phyloP scores from a whole-genome alignment of 1,140 invertebrate species.

The Brachionus koreanus region DNA sequence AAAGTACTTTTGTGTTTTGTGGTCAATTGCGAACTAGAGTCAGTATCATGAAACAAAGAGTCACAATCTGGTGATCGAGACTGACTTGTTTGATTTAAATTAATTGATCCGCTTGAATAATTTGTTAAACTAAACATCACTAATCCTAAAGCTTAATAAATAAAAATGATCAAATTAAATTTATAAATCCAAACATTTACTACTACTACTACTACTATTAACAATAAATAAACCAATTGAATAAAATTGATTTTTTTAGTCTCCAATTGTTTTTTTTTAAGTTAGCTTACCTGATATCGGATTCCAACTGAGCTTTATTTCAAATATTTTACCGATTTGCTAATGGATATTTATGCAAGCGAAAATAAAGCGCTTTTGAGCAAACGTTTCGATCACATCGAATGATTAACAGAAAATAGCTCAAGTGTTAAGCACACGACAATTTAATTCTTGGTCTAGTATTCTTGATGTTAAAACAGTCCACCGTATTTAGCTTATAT shows the following conservation, averaged over 20 bases:
- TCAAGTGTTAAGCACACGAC: conserved; percentile 31
- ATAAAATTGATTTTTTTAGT: background rate
- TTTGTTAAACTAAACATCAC: background rate
- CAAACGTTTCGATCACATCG: background rate
- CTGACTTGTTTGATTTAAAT: background rate
- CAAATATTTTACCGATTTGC: background rate
- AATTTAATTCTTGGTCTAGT: background rate
- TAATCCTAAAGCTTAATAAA: background rate
- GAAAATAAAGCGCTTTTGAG: background rate
- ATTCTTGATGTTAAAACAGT: background rate
- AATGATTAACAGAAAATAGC: background rate
- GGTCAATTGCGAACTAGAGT: background rate
- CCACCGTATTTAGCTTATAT: background rate
- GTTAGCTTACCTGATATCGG: conserved; percentile 9
- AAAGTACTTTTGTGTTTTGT: background rate
- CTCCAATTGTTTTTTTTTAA: background rate
- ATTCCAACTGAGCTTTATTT: conserved; percentile 22
- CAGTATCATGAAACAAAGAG: background rate
- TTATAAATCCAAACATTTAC: background rate
- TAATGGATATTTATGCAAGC: background rate
- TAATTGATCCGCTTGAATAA: background rate
- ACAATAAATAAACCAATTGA: background rate
- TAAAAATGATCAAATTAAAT: background rate
- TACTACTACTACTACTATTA: no score
- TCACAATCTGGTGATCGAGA: background rate